These are phyloP conservation scores for Sycophila sp. DNA, from an alignment of 1,140 invertebrate genomes.

Conservation along the genomic window DNA sequence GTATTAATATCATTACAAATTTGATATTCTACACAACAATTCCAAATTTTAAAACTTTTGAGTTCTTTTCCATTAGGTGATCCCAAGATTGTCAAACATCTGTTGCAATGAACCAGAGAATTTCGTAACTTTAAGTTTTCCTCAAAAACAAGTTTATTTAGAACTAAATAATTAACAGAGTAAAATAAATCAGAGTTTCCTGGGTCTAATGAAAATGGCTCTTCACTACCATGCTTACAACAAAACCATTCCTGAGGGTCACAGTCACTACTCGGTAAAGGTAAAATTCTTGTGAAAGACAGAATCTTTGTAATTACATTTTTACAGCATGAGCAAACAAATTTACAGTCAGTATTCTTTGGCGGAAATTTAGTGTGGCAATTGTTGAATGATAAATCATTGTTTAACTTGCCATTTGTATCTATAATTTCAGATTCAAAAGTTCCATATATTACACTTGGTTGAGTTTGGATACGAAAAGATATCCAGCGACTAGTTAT, in stretches of 20 bases:
- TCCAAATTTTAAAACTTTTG: slow-evolving; percentile 56
- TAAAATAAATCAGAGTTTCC: slow-evolving; percentile 57
- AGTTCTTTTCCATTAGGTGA: slow-evolving; percentile 40
- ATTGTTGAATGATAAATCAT: slow-evolving; percentile 10
- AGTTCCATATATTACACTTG: slow-evolving; percentile 52
- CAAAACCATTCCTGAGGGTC: slow-evolving; percentile 62
- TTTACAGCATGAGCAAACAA: slow-evolving; percentile 53
- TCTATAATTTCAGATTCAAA: slow-evolving; percentile 55
- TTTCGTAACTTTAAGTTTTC: slow-evolving; percentile 46
- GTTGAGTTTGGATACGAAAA: slow-evolving; percentile 57
- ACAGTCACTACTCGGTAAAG: slow-evolving; percentile 55
- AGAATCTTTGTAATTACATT: slow-evolving; percentile 50
- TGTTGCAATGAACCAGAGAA: slow-evolving; percentile 49
- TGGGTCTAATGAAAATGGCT: slow-evolving; percentile 46
- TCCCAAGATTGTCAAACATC: slow-evolving; percentile 56
- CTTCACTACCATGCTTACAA: slow-evolving; percentile 48
- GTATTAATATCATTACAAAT: slow-evolving; percentile 11
- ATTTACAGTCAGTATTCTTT: slow-evolving; percentile 37
- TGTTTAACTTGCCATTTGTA: slow-evolving; percentile 42
- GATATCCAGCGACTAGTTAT: slow-evolving; percentile 56
- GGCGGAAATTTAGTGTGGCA: slow-evolving; percentile 40
- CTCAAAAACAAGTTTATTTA: slow-evolving; percentile 48
- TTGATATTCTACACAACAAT: slow-evolving; percentile 52
- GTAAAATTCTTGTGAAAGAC: slow-evolving; percentile 52
- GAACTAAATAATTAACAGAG: slow-evolving; percentile 49